phyloP scores from a whole-genome alignment of 2,113 vertebrate genomes.

The Chelonoidis abingdonii region DNA sequence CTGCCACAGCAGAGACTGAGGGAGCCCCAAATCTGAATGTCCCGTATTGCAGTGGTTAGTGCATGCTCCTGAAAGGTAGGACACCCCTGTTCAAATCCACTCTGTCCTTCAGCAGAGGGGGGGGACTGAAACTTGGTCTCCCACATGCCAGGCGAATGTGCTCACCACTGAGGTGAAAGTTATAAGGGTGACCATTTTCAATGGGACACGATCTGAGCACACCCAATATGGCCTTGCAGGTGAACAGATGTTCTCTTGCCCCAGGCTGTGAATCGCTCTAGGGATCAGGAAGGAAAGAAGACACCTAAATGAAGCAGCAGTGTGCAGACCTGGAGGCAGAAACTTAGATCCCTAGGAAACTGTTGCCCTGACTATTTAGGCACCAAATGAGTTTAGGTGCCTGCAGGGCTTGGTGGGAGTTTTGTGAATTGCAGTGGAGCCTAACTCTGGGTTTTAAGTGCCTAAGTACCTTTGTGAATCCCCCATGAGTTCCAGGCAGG shows the following conservation, averaged over 20 bases:
- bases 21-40: not conserved
- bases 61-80: not conserved
- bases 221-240: not conserved
- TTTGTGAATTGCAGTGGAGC: not conserved
- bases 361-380: not conserved
- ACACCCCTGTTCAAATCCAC: not conserved
- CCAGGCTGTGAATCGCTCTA: not conserved
- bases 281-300: not conserved
- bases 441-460: not conserved
- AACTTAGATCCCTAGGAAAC: not conserved
- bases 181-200: not conserved
- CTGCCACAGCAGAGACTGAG: not conserved
- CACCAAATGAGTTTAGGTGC: not conserved
- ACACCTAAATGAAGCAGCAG: not conserved
- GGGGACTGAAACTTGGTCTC: not conserved
- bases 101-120: not conserved
- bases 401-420: not conserved
- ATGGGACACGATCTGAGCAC: not conserved
- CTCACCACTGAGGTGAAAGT: not conserved
- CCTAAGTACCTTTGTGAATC: not conserved
- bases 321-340: not conserved
- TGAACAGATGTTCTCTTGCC: not conserved
- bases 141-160: not conserved
- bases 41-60: not conserved
- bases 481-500: not conserved